A percentile compares a stretch with the other conserved stretches of the same genome.
Conservation (phyloP, 2,113 vertebrate species). For the Mesembrinibis cayennensis region DNA sequence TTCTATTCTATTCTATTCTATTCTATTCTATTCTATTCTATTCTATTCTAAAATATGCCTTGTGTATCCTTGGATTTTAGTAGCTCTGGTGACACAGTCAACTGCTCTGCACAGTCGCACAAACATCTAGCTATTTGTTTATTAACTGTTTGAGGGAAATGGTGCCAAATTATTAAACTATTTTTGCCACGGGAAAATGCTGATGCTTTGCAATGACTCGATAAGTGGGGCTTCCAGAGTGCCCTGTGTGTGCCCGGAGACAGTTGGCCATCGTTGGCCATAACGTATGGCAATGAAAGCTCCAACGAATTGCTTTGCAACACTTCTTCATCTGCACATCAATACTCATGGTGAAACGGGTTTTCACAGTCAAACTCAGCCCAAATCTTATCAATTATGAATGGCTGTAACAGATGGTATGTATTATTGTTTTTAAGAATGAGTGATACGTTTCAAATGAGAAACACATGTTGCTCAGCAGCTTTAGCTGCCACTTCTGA, state of each 20-base stretch:
- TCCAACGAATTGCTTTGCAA: neutral
- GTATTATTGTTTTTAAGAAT: slow-evolving; percentile 45
- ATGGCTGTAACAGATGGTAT: slow-evolving; percentile 41
- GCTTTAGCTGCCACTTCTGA: slow-evolving; percentile 41
- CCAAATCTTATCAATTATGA: slow-evolving; percentile 49
- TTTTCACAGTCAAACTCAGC: slow-evolving; percentile 34
- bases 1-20: neutral
- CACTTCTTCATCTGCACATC: neutral
- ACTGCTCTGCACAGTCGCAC: neutral
- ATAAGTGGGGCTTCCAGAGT: neutral
- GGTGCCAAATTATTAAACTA: neutral
- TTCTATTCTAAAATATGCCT: neutral
- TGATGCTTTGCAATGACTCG: neutral
- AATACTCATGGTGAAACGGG: neutral
- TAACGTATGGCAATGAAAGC: neutral
- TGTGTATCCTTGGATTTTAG: neutral
- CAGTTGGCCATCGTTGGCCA: neutral
- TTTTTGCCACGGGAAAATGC: neutral
- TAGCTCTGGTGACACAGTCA: neutral
- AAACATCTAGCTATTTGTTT: neutral
- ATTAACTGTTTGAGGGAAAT: neutral
- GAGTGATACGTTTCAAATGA: slow-evolving; percentile 61
- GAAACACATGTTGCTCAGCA: slow-evolving; percentile 47
- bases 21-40: no score
- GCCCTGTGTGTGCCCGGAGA: neutral